phyloP scores from a whole-genome alignment of 2,113 vertebrate genomes.

The Numida meleagris region DNA sequence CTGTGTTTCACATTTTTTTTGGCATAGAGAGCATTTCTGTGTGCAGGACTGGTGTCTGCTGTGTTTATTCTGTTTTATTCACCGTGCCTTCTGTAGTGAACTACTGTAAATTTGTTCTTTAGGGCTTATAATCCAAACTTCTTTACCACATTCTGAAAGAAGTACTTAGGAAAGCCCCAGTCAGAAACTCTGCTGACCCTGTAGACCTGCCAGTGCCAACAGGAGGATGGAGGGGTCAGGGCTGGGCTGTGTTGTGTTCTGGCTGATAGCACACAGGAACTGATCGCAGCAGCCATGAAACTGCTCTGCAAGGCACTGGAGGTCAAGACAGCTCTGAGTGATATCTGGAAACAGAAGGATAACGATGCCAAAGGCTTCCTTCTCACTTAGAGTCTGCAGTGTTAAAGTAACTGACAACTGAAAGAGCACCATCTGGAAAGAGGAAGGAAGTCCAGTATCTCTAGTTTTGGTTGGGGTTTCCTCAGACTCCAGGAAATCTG shows the following conservation, averaged over 20 bases:
- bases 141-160: not conserved
- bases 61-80: conserved; percentile 27
- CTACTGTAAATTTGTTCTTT: conserved; percentile 19
- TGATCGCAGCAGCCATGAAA: not conserved
- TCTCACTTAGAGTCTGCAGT: not conserved
- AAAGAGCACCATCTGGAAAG: not conserved
- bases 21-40: not conserved
- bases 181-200: not conserved
- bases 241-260: not conserved
- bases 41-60: conserved; percentile 18
- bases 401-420: not conserved
- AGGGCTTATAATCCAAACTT: conserved; percentile 1
- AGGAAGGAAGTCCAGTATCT: not conserved
- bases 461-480: not conserved
- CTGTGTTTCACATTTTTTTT: not conserved
- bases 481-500: conserved; percentile 3
- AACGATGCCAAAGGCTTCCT: not conserved
- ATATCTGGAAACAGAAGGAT: not conserved
- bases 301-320: not conserved
- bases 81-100: not conserved
- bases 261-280: not conserved
- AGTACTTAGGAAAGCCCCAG: not conserved
- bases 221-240: not conserved
- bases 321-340: not conserved
- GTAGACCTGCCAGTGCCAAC: not conserved